Percentiles rank a stretch among this genome's conserved stretches.
Evolutionary conservation across 2,888 invertebrate species (phyloP).

Genomic region (Helicoverpa assulta): DNA sequence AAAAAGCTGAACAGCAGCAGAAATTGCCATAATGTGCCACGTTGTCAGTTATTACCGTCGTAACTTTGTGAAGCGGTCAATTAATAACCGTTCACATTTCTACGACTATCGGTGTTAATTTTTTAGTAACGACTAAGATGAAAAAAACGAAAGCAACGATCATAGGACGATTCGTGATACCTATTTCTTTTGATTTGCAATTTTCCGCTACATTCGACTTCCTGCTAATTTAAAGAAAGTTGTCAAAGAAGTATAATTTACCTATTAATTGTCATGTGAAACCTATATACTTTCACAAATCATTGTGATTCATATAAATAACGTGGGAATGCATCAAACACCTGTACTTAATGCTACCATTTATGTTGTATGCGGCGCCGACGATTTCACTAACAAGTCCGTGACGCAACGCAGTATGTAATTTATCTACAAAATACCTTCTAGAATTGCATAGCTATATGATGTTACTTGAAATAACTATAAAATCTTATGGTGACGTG

Average conservation of each 20-base stretch:
- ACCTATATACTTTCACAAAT: constrained; percentile 50
- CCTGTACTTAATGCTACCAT: constrained; percentile 23
- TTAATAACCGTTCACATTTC: too few relatives aligned
- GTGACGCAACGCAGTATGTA: constrained; percentile 9
- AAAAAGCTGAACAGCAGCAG: constrained; percentile 22
- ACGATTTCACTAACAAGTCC: constrained; percentile 45
- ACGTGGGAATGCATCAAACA: constrained; percentile 51
- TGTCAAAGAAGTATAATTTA: constrained; percentile 12
- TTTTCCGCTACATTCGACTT: constrained; percentile 1
- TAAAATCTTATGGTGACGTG: not conserved
- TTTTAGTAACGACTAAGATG: not conserved
- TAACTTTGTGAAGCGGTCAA: too few relatives aligned
- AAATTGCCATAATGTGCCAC: not conserved
- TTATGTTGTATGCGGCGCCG: constrained; percentile 25
- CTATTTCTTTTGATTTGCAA: not conserved
- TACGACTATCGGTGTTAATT: not conserved
- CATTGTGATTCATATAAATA: constrained; percentile 50
- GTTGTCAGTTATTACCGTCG: too few relatives aligned
- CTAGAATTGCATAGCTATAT: not conserved
- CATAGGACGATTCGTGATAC: not conserved
- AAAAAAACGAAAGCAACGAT: not conserved
- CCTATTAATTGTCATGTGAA: constrained; percentile 50
- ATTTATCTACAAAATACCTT: constrained; percentile 4
- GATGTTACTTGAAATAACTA: too few relatives aligned
- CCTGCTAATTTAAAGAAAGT: constrained; percentile 12